Base-by-base conservation (phyloP, 2,797 vertebrate genomes). In the Tarsius wallacei region DNA sequence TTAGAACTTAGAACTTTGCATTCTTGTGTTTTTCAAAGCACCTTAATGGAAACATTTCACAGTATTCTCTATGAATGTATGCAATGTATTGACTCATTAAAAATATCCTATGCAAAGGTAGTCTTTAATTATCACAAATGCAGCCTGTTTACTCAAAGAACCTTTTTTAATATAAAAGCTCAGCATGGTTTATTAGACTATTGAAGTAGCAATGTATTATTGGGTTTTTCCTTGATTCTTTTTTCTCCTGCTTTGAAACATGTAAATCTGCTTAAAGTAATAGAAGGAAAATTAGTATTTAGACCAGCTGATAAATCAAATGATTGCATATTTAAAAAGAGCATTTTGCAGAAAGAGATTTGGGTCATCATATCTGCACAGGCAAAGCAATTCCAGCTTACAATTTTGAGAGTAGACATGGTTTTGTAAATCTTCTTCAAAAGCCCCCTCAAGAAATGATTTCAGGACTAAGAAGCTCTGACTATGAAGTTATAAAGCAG, bases 51-150 rank as follows among this genome's bases (percentile, higher is more conserved):
- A 96, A 91, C 10, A 64, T 66, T 95, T 96, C 82, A 55, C 81
- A 57, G 2, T 89, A 64, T 96, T 98, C 89, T 97, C 82, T 33
- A 4, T 5, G 7, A 87, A 84, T 31, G 55, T 66, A 81, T n/a
- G 49, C 2, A 55, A 21, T 83, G 96, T 71, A 96, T 64, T 87
- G 74, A 93, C 76, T 93, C 42, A 3, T 90, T 95, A 90, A 70
- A 96, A 97, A 97, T 89, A 97, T 92, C 95, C 68, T n/a, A 15
- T 42, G 49, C 73, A 84, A 91, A 97, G 71, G 59, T 91, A 97
- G 90, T 74, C 83, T 97, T 97, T 98, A 98, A 96, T 97, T 97
- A 97, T 91, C 47, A 22, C 64, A 87, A 90, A 57, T 21, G 47
- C 49, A 80, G 74, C 82, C 96, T 93, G 19, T 93, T 98, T 97